A percentile compares a stretch with the other conserved stretches of the same genome.
phyloP scores from a whole-genome alignment of 2,888 invertebrate genomes.

The Atherix ibis region DNA sequence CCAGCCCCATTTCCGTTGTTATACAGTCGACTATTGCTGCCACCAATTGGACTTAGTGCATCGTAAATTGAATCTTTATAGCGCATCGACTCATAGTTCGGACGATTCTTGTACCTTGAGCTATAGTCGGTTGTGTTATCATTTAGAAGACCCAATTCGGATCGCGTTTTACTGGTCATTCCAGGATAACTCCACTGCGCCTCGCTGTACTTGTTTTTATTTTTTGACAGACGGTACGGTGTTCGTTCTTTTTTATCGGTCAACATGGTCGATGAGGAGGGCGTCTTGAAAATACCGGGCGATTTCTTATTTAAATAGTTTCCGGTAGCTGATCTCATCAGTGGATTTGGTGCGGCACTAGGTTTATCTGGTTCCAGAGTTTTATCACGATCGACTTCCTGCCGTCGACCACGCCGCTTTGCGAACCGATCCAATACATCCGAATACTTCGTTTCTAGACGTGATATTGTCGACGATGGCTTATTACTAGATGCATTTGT shows the following conservation, averaged over 20 bases:
- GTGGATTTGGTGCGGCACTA: conserved; percentile 20
- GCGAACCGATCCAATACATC: conserved; percentile 58
- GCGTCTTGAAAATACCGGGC: not conserved
- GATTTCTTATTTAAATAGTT: conserved; percentile 11
- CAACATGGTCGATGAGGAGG: conserved; percentile 12
- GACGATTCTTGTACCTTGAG: conserved; percentile 1
- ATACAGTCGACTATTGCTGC: conserved; percentile 14
- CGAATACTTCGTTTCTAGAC: conserved; percentile 66
- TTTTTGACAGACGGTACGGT: conserved; percentile 24
- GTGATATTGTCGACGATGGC: conserved; percentile 40
- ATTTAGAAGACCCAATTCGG: conserved; percentile 18
- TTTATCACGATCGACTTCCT: conserved; percentile 46
- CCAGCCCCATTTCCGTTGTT: conserved; percentile 4
- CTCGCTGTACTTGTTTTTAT: conserved; percentile 24
- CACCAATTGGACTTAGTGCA: conserved; percentile 14
- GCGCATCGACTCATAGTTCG: conserved; percentile 11
- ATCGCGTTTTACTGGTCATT: conserved; percentile 11
- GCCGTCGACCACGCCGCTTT: conserved; percentile 35
- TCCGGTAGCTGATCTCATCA: conserved; percentile 52
- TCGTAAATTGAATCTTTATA: conserved; percentile 26
- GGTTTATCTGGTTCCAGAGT: conserved; percentile 47
- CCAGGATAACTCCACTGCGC: conserved; percentile 27
- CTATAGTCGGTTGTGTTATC: conserved; percentile 17
- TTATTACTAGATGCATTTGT: conserved; percentile 13
- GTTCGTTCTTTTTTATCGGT: conserved; percentile 25